Conservation (phyloP, 2,888 invertebrate genomes). For the Rotaria macrura region DNA sequence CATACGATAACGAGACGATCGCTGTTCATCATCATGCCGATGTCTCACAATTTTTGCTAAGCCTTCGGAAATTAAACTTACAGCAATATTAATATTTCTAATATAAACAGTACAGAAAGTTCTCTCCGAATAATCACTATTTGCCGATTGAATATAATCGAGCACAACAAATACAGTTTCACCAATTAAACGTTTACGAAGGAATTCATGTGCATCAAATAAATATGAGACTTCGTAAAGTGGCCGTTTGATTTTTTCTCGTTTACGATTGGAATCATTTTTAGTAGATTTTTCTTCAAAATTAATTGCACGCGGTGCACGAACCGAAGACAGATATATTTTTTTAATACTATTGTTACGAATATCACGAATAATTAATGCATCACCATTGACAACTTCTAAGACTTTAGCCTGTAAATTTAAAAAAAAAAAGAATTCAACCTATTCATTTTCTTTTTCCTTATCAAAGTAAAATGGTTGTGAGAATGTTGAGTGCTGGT, state of each 20-base stretch:
- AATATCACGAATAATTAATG: conserved; percentile 67
- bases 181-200: conserved; percentile 84
- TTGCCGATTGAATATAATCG: conserved; percentile 80
- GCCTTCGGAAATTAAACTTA: conserved; percentile 80
- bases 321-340: conserved; percentile 84
- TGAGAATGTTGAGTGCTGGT: too few species aligned
- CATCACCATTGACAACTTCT: conserved; percentile 87
- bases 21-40: conserved; percentile 85
- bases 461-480: too few species aligned
- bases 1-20: conserved; percentile 45
- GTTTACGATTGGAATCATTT: conserved; percentile 16
- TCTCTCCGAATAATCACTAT: conserved; percentile 64
- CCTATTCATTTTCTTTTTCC: too few species aligned
- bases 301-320: conserved; percentile 64
- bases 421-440: background rate
- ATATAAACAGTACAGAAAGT: conserved; percentile 79
- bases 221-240: conserved; percentile 95
- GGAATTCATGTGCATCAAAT: conserved; percentile 92
- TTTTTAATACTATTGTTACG: conserved; percentile 70
- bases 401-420: conserved; percentile 49
- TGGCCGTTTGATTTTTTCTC: conserved; percentile 55
- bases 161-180: conserved; percentile 64
- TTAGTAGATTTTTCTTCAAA: conserved; percentile 23
- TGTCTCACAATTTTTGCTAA: conserved; percentile 82
- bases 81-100: conserved; percentile 77